Conservation (phyloP, 2,113 vertebrate genomes). For the Lynx canadensis region DNA sequence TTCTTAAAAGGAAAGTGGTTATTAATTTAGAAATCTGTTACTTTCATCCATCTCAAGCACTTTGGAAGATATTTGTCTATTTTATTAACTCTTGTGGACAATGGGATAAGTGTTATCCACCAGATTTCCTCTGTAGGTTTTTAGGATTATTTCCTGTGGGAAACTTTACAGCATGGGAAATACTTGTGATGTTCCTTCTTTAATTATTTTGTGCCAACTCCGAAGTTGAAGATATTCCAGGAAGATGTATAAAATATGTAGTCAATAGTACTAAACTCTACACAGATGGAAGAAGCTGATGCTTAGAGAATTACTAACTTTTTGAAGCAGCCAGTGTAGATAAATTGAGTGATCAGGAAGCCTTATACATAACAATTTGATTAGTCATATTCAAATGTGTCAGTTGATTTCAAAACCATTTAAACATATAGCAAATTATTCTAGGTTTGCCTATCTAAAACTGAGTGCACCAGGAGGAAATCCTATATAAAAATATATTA, state of each 20-base stretch:
- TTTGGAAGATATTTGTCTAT: not conserved
- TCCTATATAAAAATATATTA: not conserved
- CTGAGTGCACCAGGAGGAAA: not conserved
- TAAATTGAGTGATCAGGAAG: not conserved
- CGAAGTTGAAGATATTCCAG: conserved; percentile 3
- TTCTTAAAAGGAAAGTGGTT: not conserved
- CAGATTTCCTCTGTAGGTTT: not conserved
- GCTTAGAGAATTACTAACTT: not conserved
- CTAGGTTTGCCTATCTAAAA: not conserved
- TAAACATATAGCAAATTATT: not conserved
- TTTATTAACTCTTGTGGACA: not conserved
- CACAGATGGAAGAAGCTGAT: not conserved
- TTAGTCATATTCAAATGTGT: not conserved
- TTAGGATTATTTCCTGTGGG: not conserved
- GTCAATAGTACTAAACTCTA: not conserved
- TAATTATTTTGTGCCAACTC: conserved; percentile 34
- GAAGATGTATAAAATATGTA: not conserved
- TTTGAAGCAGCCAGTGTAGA: not conserved
- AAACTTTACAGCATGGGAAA: not conserved
- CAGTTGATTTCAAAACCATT: not conserved
- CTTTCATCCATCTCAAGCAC: not conserved
- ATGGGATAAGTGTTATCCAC: not conserved
- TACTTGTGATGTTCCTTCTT: not conserved
- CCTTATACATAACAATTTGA: not conserved
- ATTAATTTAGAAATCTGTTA: not conserved